Evolutionary conservation across 2,888 invertebrate species (phyloP), one percentile per base, ranked within the genome.

Genomic region (Leucoptera coffeella): DNA sequence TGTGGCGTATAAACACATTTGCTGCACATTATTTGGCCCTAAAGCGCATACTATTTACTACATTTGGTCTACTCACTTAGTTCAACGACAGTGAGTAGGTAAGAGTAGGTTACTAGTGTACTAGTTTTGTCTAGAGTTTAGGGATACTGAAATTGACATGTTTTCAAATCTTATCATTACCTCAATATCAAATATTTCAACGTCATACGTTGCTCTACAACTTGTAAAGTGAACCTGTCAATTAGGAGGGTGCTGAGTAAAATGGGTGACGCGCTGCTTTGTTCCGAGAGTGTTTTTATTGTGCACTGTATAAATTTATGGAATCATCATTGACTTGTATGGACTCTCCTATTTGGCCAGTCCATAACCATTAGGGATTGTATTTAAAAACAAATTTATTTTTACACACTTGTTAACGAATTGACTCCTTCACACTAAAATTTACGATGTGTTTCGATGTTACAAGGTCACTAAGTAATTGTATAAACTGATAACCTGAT

Each of bases 241-340:
- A 17, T 7, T 17, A 17, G 6, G 17, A 17, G 43, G 38, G 40
- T 39, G 44, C 47, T 47, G 44, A 46, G 45, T 43, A 64, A 64
- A 38, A 34, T 41, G 48, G 56, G 59, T 59, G 64, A 61, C 62
- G 58, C 45, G 15, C 43, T 19, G 55, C 57, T 59, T 65, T 64
- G 64, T 64, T 61, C 52, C 43, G 42, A 55, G 42, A 48, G 47
- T 47, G 42, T 54, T 62, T 65, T 69, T 67, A 69, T 65, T 60
- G 50, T 57, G 56, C 52, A 64, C 61, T 53, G 58, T 69, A 67
- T 69, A 67, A 46, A 59, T 69, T 69, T 69, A 67, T 69, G 62
- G 67, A 69, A 64, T 65, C 61, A 65, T 64, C 64, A 65, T 62
- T 50, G 55, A 54, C 50, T 57, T 60, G 60, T 64, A 64, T 65